phyloP scores from a whole-genome alignment of 2,113 vertebrate species.

The Genyomyrus donnyi region DNA sequence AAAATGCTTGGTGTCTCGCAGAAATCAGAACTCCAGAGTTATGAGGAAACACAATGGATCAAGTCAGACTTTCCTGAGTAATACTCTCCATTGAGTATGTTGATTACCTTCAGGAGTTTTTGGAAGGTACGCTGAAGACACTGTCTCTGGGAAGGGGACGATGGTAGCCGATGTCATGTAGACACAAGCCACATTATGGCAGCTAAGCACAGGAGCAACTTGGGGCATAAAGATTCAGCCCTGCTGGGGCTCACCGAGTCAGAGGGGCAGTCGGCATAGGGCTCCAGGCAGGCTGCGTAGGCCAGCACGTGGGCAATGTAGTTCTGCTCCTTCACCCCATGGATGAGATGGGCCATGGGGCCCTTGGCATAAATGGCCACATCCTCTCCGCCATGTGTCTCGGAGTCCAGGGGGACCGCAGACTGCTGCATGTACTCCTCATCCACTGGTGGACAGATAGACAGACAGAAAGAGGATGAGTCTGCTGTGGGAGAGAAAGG shows the following conservation, averaged over 20 bases:
- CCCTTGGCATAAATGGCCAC: constrained; percentile 69
- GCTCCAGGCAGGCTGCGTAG: constrained; percentile 64
- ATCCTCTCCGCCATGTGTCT: constrained; percentile 70
- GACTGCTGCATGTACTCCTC: constrained; percentile 72
- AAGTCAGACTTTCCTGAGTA: constrained; percentile 8
- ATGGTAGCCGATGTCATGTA: constrained; percentile 46
- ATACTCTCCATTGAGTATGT: background rate
- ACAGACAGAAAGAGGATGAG: background rate
- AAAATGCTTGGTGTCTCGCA: background rate
- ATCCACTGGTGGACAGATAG: constrained; percentile 43
- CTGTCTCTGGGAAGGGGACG: background rate
- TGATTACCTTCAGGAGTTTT: background rate
- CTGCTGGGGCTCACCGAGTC: constrained; percentile 23
- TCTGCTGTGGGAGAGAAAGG: background rate
- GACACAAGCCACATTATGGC: constrained; percentile 39
- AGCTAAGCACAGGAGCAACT: constrained; percentile 36
- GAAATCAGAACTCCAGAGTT: background rate
- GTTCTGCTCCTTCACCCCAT: constrained; percentile 69
- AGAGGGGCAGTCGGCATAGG: constrained; percentile 58
- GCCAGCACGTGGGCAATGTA: constrained; percentile 70
- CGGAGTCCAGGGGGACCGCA: constrained; percentile 61
- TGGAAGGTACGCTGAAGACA: background rate
- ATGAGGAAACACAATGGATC: background rate
- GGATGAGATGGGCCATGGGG: constrained; percentile 70
- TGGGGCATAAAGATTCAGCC: background rate